Base-by-base conservation (phyloP, 30 jellyfish, hydroid and myxozoan genomes). In the Aurelia sp. region DNA sequence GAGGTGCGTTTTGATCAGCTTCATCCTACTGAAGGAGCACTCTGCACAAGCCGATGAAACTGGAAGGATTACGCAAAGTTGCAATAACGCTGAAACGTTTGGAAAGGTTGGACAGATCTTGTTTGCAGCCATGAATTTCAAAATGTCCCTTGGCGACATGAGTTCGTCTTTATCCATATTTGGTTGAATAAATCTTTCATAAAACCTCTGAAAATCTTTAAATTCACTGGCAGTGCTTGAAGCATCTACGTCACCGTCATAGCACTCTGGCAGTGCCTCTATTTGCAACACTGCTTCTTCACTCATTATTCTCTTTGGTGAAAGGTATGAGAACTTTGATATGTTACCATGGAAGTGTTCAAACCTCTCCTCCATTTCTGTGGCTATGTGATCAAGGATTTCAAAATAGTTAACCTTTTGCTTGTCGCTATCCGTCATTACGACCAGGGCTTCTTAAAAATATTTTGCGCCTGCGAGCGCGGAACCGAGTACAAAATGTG, bases 211-310 rank as follows among this genome's bases (percentile, higher is more conserved):
- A 38, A 21, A 67, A 19, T 67, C 79, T 67, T 67, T 67, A 2
- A 67, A 67, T 13, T 67, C 79, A 13, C 20, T 67, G 10, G 20
- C 79, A 19, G 79, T 67, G 79, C 20, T 38, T 67, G 79, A 30
- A 67, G 24, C 18, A 67, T 67, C 58, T 30, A 67, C 52, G 13
- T 67, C 79, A 38, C 18, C 38, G 13, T n/a, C 58, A 18, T 67
- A 67, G 58, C 47, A 15, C 58, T 8, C 58, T 67, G 79, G 19
- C 4, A 24, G 79, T 30, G 15, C 27, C 21, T 67, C 79, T 67
- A 67, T 67, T 30, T 67, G 79, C 22, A 67, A 20, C 65, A 24
- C 67, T 15, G 79, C 79, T 38, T 67, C 66, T 67, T 67, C 65
- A 67, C 58, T 30, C 52, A 21, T 6, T 30, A 67, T 67, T 67